A percentile compares a stretch with the other conserved stretches of the same genome.
These are phyloP conservation scores for Macaca nemestrina DNA, from an alignment of 2,113 vertebrate genomes.

Conservation along the genomic window DNA sequence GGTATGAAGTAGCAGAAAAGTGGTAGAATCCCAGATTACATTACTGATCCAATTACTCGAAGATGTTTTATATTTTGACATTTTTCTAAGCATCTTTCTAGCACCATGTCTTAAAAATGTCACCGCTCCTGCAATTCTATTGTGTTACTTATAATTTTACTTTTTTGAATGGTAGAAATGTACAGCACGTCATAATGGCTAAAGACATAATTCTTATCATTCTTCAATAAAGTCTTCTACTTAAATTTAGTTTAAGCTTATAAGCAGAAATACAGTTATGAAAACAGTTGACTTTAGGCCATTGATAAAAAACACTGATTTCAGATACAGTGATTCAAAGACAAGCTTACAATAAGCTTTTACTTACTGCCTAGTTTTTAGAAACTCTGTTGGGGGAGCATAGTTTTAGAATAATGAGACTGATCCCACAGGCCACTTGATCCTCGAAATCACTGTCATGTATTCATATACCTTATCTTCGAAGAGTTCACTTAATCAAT, in stretches of 20 bases:
- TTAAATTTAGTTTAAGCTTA: slow-evolving; percentile 23
- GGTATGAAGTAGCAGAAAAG: not conserved
- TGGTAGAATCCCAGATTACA: not conserved
- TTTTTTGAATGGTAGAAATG: not conserved
- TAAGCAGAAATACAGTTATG: not conserved
- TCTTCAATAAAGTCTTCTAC: not conserved
- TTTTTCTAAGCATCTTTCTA: slow-evolving; percentile 10
- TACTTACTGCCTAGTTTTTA: slow-evolving; percentile 12
- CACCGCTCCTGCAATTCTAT: not conserved
- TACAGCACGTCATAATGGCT: not conserved
- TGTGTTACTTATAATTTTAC: not conserved
- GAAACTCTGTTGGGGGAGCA: not conserved
- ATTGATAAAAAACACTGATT: not conserved
- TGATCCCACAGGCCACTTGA: not conserved
- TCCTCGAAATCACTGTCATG: not conserved
- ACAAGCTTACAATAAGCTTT: not conserved
- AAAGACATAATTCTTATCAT: not conserved
- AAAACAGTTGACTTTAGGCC: not conserved
- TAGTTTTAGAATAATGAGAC: slow-evolving; percentile 13
- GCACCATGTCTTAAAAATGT: not conserved
- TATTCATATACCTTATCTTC: slow-evolving; percentile 6
- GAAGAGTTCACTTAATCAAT: slow-evolving; percentile 44
- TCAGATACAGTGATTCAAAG: slow-evolving; percentile 7
- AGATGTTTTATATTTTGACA: slow-evolving; percentile 5
- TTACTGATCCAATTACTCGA: not conserved